Evolutionary conservation across 2,113 vertebrate genomes (phyloP), one percentile per base, ranked within the genome.

Genomic region (Procavia capensis): DNA sequence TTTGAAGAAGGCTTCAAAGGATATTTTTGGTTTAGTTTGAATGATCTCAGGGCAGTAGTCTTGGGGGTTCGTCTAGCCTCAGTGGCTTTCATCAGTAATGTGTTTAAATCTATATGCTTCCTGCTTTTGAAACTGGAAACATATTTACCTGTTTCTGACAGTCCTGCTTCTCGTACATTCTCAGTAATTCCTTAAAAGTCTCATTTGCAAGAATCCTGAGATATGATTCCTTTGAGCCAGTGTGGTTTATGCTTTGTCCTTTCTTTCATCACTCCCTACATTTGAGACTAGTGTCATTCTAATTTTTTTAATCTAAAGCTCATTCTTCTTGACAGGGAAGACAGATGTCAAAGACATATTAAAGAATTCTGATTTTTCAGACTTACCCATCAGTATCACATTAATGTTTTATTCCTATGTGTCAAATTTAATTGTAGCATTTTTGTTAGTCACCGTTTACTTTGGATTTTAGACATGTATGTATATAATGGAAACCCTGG

Each of bases 371-470:
- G 16, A 9, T 50, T 57, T 59, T 70, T 89, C 24, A 20, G 8
- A 34, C 19, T 36, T 50, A 70, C 17, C 47, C n/a, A 82, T 70
- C 47, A 72, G 11, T 68, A 79, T 61, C 13, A 79, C 9, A 80
- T 63, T 43, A 39, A 57, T 19, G 34, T 90, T 68, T 34, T 61
- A 45, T 80, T n/a, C 78, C 34, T 24, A 16, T 84, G 1, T 54
- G 27, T 85, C 50, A 94, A 25, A 85, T 85, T 59, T 63, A 85
- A 90, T 7, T 79, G 27, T 31, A 31, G 24, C 22, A 14, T 39
- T 94, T 94, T 83, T 90, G 61, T 70, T 39, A 61, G 29, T 20
- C 61, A 59, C 68, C 45, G 47, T 90, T 78, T 78, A 85, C 72
- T 78, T 85, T 85, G 81, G 47, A 79, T 47, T 84, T 79, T 61